Evolutionary conservation across 2,113 vertebrate genomes (phyloP).

Genomic region (Leuciscus idus): DNA sequence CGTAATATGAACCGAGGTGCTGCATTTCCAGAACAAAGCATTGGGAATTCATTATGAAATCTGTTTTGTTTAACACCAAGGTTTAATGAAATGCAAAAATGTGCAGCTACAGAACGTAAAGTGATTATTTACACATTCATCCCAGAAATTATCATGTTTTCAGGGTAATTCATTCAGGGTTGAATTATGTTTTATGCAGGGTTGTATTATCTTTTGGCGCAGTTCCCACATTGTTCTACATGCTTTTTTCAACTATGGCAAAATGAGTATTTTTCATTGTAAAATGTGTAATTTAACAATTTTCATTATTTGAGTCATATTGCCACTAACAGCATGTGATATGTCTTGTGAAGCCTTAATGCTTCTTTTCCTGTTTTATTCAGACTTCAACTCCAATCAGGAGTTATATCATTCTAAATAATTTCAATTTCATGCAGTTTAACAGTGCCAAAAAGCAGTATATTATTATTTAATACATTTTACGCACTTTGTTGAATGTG

Average conservation of each 20-base stretch:
- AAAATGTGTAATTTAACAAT: neutral
- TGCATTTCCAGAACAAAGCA: neutral
- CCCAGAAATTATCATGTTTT: neutral
- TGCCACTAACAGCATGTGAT: neutral
- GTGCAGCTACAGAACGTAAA: neutral
- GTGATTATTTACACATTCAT: slow-evolving; percentile 5
- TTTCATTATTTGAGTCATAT: neutral
- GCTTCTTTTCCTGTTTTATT: neutral
- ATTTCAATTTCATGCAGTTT: neutral
- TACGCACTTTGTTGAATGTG: too few species aligned
- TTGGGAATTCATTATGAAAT: slow-evolving; percentile 4
- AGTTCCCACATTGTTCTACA: neutral
- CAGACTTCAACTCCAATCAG: slow-evolving; percentile 5
- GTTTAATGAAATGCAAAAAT: slow-evolving; percentile 18
- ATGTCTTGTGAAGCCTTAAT: neutral
- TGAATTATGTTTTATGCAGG: neutral
- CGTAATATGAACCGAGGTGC: neutral
- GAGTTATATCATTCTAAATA: neutral
- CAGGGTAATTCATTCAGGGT: slow-evolving; percentile 3
- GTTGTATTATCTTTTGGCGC: neutral
- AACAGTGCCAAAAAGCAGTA: neutral
- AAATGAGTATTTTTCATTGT: slow-evolving; percentile 8
- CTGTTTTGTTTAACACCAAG: slow-evolving; percentile 12
- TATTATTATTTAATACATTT: neutral
- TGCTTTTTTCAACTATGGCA: neutral